Evolutionary conservation across 1,140 invertebrate genomes (phyloP).

Genomic region (Phthorimaea operculella): DNA sequence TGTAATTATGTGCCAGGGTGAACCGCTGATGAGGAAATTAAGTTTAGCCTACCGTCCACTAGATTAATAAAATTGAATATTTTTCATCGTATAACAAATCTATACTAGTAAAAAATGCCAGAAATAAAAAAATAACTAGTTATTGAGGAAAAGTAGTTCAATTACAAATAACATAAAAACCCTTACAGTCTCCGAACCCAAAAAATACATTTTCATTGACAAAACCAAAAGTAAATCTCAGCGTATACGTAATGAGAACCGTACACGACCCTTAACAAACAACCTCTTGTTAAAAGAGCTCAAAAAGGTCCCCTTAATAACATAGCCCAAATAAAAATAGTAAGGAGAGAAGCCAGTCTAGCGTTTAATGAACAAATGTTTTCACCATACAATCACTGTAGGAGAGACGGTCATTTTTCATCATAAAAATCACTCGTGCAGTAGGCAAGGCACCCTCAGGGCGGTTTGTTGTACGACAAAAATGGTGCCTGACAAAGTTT

Average conservation of each 20-base stretch:
- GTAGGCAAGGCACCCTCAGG: constrained; percentile 13
- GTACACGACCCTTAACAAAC: constrained; percentile 10
- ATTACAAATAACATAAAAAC: no score
- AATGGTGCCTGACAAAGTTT: constrained; percentile 34
- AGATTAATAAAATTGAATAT: no score
- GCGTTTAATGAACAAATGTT: constrained; percentile 49
- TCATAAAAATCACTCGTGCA: constrained; percentile 34
- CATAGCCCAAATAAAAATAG: neutral
- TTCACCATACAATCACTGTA: constrained; percentile 34
- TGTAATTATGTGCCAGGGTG: neutral
- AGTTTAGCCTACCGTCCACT: no score
- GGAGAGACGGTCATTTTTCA: constrained; percentile 40
- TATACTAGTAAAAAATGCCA: no score
- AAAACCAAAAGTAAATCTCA: constrained; percentile 18
- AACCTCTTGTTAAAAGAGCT: neutral
- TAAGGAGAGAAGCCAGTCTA: constrained; percentile 16
- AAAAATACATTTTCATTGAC: neutral
- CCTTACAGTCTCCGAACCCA: no score
- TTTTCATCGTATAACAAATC: no score
- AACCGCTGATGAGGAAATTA: neutral
- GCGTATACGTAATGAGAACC: constrained; percentile 12
- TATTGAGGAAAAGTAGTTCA: no score
- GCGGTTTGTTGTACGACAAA: constrained; percentile 33
- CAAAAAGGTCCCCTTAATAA: neutral
- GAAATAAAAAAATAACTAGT: no score